Evolutionary conservation across 2,888 invertebrate species (phyloP), one percentile per base, ranked within the genome.

Genomic region (Melanargia galathea): DNA sequence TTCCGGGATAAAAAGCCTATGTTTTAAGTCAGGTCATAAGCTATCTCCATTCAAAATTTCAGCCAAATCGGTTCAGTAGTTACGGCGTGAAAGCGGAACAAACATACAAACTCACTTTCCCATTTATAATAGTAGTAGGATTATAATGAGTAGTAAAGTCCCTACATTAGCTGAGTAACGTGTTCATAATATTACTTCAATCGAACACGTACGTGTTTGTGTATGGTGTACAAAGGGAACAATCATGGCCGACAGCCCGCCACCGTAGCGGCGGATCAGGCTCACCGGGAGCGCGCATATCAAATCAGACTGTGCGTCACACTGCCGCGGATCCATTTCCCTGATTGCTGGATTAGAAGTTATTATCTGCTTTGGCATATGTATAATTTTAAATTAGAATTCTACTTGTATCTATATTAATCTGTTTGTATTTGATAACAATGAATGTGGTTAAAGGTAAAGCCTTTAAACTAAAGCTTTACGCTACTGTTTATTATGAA

Each of bases 231-330:
- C 58, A 45, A 49, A 57, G 60, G 51, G 64, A 72, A 75, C 65
- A 67, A 65, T 68, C 66, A 68, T 64, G 65, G 62, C 60, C 33
- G 65, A 54, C 35, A 35, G 65, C 58, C 60, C 45, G 65, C 35
- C 35, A 35, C 18, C 20, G 5, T 60, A 58, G 66, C 20, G 11
- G 73, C 73, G 72, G 69, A 75, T 75, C 74, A 75, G 74, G 68
- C 72, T 66, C 68, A 68, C 72, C 76, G 71, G 83, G 81, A 86
- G 88, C 87, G 87, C 87, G 88, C 86, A 87, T 88, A 87, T 83
- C 83, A 86, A 88, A 88, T 85, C 81, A 84, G 84, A 77, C 84
- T 83, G 82, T 72, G 75, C 83, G 86, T 84, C 83, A 54, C 20
- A 10, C 18, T 54, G 52, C 20, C 16, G n/a, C 18, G 52, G 52